Percentiles rank a stretch among this genome's conserved stretches.
Conservation (phyloP, 2,113 vertebrate genomes). For the Prionailurus bengalensis region DNA sequence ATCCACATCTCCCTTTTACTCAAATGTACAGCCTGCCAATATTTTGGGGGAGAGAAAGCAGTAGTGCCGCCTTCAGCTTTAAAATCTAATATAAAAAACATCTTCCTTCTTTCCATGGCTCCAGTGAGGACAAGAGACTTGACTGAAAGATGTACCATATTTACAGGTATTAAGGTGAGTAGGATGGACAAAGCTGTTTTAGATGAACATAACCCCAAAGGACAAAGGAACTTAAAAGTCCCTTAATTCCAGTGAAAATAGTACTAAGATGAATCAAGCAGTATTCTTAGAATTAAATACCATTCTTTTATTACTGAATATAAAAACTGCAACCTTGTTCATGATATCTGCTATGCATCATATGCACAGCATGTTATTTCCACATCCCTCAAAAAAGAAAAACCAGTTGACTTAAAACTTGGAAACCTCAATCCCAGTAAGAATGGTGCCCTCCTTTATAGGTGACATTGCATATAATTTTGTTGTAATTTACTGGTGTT, state of each 20-base stretch:
- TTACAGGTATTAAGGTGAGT: background rate
- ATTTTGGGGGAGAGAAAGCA: background rate
- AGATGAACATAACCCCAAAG: background rate
- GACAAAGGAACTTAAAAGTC: background rate
- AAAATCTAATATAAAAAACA: background rate
- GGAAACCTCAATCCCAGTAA: background rate
- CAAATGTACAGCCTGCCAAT: background rate
- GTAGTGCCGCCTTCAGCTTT: background rate
- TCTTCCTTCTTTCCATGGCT: fast-evolving
- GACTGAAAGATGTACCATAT: background rate
- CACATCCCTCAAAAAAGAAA: background rate
- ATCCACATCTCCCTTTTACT: background rate
- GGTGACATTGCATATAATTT: fast-evolving
- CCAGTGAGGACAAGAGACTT: background rate
- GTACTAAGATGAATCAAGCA: background rate
- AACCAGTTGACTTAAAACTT: background rate
- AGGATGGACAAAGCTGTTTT: background rate
- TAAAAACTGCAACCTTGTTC: background rate
- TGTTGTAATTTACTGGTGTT: background rate
- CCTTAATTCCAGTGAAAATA: background rate
- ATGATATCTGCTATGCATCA: background rate
- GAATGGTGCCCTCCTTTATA: fast-evolving
- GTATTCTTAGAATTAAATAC: background rate
- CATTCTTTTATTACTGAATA: background rate
- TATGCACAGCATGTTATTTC: background rate